Percentiles rank a stretch among this genome's conserved stretches.
phyloP scores from a whole-genome alignment of 2,113 vertebrate species.

The Lepus europaeus region DNA sequence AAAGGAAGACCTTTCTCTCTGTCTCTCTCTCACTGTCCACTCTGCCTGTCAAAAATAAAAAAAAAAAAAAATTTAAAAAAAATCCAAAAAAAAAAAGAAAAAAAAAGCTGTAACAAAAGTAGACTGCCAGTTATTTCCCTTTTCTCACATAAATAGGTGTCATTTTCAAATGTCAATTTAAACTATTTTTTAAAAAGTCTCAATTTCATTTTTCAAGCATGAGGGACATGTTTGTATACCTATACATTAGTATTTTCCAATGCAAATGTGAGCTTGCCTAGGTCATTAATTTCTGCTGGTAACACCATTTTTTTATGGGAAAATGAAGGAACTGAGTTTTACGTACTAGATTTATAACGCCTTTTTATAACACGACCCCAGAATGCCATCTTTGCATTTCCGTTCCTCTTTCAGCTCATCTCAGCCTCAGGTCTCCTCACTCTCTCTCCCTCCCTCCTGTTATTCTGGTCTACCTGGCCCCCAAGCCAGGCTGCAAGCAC shows the following conservation, averaged over 20 bases:
- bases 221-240: neutral
- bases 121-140: neutral
- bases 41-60: too few species aligned
- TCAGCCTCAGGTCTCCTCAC: neutral
- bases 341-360: slow-evolving; percentile 24
- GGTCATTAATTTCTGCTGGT: slow-evolving; percentile 8
- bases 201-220: slow-evolving; percentile 28
- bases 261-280: neutral
- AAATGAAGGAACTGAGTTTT: slow-evolving; percentile 45
- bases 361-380: slow-evolving; percentile 28
- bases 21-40: too few species aligned
- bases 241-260: slow-evolving; percentile 1
- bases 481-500: neutral
- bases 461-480: neutral
- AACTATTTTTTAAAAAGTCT: neutral
- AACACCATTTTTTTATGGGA: neutral
- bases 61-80: too few species aligned
- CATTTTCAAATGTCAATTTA: slow-evolving; percentile 47
- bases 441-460: neutral
- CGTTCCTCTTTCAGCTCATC: neutral
- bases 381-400: neutral
- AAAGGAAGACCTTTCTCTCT: too few species aligned
- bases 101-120: slow-evolving; percentile 8
- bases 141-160: neutral
- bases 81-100: too few species aligned